Conservation (phyloP, 2,797 vertebrate genomes). For the Siniperca obscura region DNA sequence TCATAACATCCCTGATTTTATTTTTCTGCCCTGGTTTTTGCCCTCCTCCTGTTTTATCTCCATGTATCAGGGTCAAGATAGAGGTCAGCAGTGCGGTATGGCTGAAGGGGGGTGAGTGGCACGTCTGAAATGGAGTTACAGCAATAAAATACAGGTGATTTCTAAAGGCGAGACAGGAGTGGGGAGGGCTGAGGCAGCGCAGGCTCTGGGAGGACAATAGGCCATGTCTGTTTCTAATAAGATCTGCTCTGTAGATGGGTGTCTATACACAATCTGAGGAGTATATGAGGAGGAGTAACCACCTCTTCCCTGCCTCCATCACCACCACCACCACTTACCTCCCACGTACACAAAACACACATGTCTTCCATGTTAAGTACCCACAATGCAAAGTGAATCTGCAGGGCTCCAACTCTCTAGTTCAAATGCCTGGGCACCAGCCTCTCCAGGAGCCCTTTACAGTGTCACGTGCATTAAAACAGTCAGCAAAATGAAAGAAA, state of each 20-base stretch:
- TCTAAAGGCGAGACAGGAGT: constrained; percentile 44
- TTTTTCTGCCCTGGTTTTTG: constrained; percentile 23
- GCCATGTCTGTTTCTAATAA: constrained; percentile 78
- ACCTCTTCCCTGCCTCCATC: constrained; percentile 35
- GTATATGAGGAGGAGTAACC: constrained; percentile 25
- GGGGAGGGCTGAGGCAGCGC: constrained; percentile 9
- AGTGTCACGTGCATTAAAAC: constrained; percentile 49
- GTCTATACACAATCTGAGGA: constrained; percentile 39
- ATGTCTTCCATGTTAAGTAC: constrained; percentile 25
- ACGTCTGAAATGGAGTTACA: constrained; percentile 67
- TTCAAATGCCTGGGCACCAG: constrained; percentile 11
- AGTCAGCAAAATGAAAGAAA: constrained; percentile 51
- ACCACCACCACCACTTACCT: constrained; percentile 33
- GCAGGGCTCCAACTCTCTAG: constrained; percentile 13
- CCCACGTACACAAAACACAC: constrained; percentile 34
- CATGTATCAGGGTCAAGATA: constrained; percentile 50
- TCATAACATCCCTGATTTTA: neutral
- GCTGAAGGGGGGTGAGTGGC: constrained; percentile 49
- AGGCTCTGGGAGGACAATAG: constrained; percentile 34
- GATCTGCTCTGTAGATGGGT: constrained; percentile 45
- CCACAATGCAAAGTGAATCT: constrained; percentile 17
- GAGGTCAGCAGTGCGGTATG: constrained; percentile 59
- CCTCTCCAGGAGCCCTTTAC: constrained; percentile 38
- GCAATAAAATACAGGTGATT: constrained; percentile 84
- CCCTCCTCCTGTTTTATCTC: constrained; percentile 41